Base-by-base conservation (phyloP, 2,113 vertebrate species). In the Asarcornis scutulata region DNA sequence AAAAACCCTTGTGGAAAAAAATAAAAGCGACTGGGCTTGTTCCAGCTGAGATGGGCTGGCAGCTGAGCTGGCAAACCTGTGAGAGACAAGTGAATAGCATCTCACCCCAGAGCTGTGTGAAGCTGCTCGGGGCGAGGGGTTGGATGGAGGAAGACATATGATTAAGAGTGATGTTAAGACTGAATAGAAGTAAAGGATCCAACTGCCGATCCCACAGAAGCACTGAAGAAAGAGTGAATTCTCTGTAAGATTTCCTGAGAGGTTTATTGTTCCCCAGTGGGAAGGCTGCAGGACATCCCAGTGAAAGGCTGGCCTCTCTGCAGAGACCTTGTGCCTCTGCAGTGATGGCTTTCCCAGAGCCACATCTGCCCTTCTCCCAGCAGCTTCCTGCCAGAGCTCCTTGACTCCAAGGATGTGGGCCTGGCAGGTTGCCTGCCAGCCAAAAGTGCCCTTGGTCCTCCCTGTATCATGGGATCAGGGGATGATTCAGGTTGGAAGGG, bases 221-320 rank as follows among this genome's bases (percentile, higher is more conserved):
- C 0, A 1, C 55, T 74, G 50, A 92, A 95, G 89, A 96, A 97
- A 95, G 84, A 94, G 15, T 32, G 84, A 89, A 89, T 96, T 95
- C 89, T 95, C 93, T 93, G 69, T 22, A 23, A 40, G 62, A 27
- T 14, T 27, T 91, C 84, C 58, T 97, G 62, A 92, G 93, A 91
- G 66, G 48, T 75, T 64, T 82, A 91, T 86, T 93, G 77, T 95
- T 92, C 27, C 50, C 50, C 25, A n/a, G 62, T 53, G 78, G 81
- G 74, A 95, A 92, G 86, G 86, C 95, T 97, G 94, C 81, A 91
- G 91, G 93, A 95, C 87, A 87, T 87, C 29, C 22, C 81, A 40
- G 73, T 92, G 86, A 96, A 96, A 95, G 95, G 27, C 86, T 89
- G 83, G 34, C 21, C 53, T 97, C 83, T 95, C 77, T 72, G 58